These are phyloP conservation scores for Podarcis cretensis DNA, from an alignment of 2,113 vertebrate genomes.

Conservation along the genomic window DNA sequence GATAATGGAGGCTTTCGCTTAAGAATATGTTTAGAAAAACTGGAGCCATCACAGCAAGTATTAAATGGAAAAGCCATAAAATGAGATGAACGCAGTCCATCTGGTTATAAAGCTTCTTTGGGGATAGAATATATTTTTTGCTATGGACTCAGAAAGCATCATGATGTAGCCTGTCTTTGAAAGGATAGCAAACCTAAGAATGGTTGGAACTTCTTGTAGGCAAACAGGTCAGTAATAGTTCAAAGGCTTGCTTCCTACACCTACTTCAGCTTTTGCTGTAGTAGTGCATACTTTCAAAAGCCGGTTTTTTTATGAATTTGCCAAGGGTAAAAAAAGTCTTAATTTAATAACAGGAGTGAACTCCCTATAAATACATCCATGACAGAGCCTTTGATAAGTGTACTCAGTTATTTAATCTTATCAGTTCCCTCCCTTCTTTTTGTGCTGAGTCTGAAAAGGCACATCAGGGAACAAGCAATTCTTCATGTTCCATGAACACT, in stretches of 20 bases:
- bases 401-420: conserved; percentile 31
- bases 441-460: conserved; percentile 51
- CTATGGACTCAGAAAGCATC: background rate
- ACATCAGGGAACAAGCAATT: conserved; percentile 65
- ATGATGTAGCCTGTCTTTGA: fast-evolving
- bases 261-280: background rate
- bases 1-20: background rate
- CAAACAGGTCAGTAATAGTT: fast-evolving
- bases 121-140: background rate
- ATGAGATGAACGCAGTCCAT: background rate
- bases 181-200: background rate
- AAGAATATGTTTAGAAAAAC: background rate
- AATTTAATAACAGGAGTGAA: conserved; percentile 24
- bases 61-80: background rate
- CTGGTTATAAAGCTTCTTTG: background rate
- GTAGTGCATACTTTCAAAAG: background rate
- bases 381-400: conserved; percentile 24
- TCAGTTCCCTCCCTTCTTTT: conserved; percentile 32
- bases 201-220: background rate
- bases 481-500: conserved; percentile 47
- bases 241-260: background rate
- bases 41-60: background rate
- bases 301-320: background rate
- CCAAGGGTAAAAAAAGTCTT: conserved; percentile 12
- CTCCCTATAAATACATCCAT: background rate